Evolutionary conservation across 2,888 invertebrate species (phyloP).

Genomic region (Sminthurinus aureus): DNA sequence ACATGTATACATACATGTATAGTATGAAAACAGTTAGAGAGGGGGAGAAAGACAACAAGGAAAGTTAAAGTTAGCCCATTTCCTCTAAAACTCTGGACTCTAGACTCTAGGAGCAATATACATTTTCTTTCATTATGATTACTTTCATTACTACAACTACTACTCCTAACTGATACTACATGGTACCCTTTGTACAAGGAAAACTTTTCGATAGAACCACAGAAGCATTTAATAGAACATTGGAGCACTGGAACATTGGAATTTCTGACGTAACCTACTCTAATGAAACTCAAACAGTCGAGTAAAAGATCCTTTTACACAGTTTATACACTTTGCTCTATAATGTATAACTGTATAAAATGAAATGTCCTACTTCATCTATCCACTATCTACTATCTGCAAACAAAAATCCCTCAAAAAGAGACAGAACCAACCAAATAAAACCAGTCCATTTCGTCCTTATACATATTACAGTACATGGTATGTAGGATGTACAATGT

Average conservation of each 20-base stretch:
- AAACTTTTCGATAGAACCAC: background rate
- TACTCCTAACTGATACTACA: background rate
- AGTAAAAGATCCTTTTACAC: background rate
- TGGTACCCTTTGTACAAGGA: background rate
- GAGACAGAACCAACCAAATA: no score
- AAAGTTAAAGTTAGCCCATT: background rate
- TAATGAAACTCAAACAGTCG: background rate
- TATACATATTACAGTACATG: no score
- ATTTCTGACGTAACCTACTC: conserved; percentile 1
- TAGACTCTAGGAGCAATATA: background rate
- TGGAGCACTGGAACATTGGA: background rate
- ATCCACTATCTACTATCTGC: no score
- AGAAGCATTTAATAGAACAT: background rate
- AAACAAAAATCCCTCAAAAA: no score
- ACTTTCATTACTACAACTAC: background rate
- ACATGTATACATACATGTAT: background rate
- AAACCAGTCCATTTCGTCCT: no score
- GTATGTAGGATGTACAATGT: no score
- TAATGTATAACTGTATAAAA: no score
- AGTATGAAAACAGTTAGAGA: background rate
- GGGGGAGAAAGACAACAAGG: background rate
- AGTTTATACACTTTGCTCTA: no score
- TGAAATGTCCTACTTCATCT: no score
- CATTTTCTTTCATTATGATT: background rate
- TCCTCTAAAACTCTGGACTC: background rate